Conservation (phyloP, 2,888 invertebrate genomes). For the Erebia ligea region DNA sequence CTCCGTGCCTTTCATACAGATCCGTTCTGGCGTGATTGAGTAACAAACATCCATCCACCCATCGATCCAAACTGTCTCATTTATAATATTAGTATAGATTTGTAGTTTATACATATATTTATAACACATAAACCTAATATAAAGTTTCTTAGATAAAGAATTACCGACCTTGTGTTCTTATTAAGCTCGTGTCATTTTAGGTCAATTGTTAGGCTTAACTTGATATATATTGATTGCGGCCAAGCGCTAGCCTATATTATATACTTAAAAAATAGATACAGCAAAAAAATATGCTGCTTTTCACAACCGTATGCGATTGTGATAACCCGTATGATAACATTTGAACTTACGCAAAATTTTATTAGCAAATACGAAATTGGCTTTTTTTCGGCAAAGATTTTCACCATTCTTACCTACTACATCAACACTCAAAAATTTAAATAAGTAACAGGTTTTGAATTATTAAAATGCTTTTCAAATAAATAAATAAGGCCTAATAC, state of each 20-base stretch:
- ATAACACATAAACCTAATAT: no score
- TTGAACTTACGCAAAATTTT: slow-evolving; percentile 10
- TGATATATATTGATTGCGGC: no score
- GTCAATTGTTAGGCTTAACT: neutral
- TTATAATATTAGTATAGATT: no score
- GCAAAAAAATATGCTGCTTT: neutral
- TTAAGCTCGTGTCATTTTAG: neutral
- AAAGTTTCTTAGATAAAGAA: neutral
- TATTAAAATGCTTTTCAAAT: neutral
- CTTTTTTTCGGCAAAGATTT: neutral
- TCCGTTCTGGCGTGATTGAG: no score
- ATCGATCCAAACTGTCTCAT: no score
- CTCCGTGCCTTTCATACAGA: no score
- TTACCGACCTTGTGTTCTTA: neutral
- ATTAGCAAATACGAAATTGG: neutral
- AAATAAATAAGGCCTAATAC: neutral
- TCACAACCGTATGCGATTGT: neutral
- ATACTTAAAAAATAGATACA: neutral
- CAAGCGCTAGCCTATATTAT: no score
- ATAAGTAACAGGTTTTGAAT: neutral
- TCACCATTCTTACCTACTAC: neutral
- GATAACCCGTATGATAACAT: slow-evolving; percentile 16
- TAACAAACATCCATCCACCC: no score
- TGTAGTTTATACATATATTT: no score
- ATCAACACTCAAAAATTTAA: neutral